Base-by-base conservation (phyloP, 2,113 vertebrate species). In the Eclectus roratus region DNA sequence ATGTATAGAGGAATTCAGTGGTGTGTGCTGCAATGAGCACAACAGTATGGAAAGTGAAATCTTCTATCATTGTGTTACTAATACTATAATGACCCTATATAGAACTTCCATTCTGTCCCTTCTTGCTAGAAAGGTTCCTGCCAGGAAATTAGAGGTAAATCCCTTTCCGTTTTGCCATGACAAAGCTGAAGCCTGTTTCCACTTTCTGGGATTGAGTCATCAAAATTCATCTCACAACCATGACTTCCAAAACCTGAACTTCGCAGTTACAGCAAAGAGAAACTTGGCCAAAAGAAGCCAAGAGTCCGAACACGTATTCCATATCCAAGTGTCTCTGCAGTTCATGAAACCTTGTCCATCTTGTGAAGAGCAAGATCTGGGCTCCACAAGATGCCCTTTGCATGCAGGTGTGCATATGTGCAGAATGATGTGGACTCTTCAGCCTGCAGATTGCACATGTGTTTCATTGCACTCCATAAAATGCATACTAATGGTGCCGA, bases 401-500 rank as follows among this genome's bases (percentile, higher is more conserved):
- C 83, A 64, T 10, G 65, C 79, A 85, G 91, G 93, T 76, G 81
- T 21, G 81, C 74, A 13, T 73, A 37, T 71, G 64, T 88, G 89
- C 60, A 65, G 33, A 91, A 27, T 55, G 37, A 41, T 13, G 68
- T 6, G 1, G 85, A 18, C 1, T 13, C 37, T 27, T 31, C 27
- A 43, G 60, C 79, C 83, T 46, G 69, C 76, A 49, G 91, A 50
- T 70, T n/a, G 80, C 80, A 90, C 94, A 64, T 49, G 91, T 91
- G 89, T 85, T 88, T 94, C 84, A 17, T 2, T 16, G 50, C 65
- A 70, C 56, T 58, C 80, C 85, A 35, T 20, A 79, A 85, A 93
- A 53, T n/a, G 78, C 89, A 52, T 79, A 70, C 81, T 91, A 93
- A 94, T 85, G 81, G 50, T 49, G 66, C 88, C 73, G 70, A 81